Evolutionary conservation across 2,888 invertebrate genomes (phyloP).

Genomic region (Callyntrura guangdongensis): DNA sequence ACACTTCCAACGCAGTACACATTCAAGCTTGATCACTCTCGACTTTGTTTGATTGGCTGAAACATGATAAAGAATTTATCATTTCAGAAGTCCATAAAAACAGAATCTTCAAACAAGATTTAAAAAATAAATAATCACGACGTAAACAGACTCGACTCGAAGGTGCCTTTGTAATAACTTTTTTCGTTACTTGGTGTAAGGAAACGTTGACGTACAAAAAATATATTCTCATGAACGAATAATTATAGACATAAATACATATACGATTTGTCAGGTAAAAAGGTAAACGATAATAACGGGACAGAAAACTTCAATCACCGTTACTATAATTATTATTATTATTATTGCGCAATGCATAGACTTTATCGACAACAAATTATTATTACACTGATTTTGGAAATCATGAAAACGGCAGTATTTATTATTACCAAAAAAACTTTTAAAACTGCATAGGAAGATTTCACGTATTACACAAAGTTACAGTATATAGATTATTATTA

Average conservation of each 20-base stretch:
- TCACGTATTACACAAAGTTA: constrained; percentile 42
- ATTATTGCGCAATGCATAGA: constrained; percentile 51
- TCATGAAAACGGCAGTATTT: constrained; percentile 33
- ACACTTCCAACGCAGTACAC: background rate
- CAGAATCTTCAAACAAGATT: background rate
- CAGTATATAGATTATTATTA: constrained; percentile 9
- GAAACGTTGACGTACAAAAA: constrained; percentile 52
- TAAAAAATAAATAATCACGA: constrained; percentile 22
- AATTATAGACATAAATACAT: background rate
- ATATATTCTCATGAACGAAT: constrained; percentile 43
- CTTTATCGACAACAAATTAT: constrained; percentile 22
- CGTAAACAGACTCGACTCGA: background rate
- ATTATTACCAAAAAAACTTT: constrained; percentile 15
- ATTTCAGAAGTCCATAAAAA: constrained; percentile 23
- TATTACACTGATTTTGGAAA: constrained; percentile 16
- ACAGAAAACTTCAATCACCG: constrained; percentile 32
- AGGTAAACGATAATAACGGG: constrained; percentile 48
- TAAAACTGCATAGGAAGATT: constrained; percentile 68
- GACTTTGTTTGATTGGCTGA: constrained; percentile 4
- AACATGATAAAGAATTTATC: background rate
- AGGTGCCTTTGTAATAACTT: constrained; percentile 34
- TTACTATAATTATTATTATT: background rate
- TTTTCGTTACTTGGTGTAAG: constrained; percentile 39
- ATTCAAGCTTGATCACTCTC: background rate
- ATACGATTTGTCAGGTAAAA: constrained; percentile 38